phyloP scores from a whole-genome alignment of 1,140 invertebrate genomes.

The Meloidogyne hapla region DNA sequence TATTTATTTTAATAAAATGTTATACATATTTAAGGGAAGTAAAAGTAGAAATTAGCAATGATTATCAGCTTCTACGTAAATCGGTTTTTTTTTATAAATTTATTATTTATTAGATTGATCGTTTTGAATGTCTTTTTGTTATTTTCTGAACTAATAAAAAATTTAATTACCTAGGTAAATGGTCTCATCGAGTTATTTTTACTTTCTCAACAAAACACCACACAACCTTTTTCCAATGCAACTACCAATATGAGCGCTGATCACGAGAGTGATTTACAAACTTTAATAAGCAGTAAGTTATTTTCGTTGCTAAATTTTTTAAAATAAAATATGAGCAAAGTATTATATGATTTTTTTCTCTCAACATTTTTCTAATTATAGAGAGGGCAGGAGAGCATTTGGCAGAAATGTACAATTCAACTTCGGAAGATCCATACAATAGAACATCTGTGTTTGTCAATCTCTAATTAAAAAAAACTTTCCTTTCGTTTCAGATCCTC shows the following conservation, averaged over 20 bases:
- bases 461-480: neutral
- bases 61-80: constrained; percentile 32
- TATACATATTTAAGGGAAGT: constrained; percentile 55
- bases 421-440: constrained; percentile 54
- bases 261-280: neutral
- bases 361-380: constrained; percentile 46
- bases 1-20: neutral
- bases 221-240: neutral
- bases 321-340: no score
- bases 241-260: neutral
- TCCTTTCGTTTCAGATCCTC: constrained; percentile 10
- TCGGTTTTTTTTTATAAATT: neutral
- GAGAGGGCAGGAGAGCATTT: constrained; percentile 57
- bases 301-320: neutral
- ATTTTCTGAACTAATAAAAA: no score
- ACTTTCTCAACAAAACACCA: constrained; percentile 7
- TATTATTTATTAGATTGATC: no score
- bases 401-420: constrained; percentile 55
- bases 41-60: constrained; percentile 45
- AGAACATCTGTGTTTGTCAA: constrained; percentile 9
- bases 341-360: no score
- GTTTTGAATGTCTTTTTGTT: no score
- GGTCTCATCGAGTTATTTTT: constrained; percentile 22
- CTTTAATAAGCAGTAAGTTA: constrained; percentile 7
- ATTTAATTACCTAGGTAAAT: constrained; percentile 14